phyloP scores from a whole-genome alignment of 2,888 invertebrate genomes.

The Macaria liturata region DNA sequence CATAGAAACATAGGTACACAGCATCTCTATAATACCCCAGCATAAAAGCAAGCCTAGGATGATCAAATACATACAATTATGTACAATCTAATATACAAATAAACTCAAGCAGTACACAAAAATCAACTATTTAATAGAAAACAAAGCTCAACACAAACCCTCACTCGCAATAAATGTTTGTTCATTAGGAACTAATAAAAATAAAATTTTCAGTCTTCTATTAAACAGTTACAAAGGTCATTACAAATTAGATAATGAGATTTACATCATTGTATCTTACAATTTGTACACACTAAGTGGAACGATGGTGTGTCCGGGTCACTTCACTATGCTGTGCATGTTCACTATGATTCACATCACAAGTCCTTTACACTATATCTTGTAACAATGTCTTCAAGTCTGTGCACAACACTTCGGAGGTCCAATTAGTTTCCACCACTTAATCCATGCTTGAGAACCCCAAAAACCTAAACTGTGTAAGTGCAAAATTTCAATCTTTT shows the following conservation, averaged over 20 bases:
- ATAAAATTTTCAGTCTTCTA: constrained; percentile 78
- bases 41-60: constrained; percentile 40
- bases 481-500: too few relatives aligned
- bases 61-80: constrained; percentile 43
- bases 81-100: constrained; percentile 50
- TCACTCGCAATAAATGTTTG: constrained; percentile 45
- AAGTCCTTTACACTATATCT: too few relatives aligned
- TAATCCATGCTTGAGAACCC: too few relatives aligned
- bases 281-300: constrained; percentile 62
- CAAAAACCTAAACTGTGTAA: too few relatives aligned
- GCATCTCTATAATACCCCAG: constrained; percentile 28
- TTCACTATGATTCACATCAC: background rate
- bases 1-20: too few relatives aligned
- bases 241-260: constrained; percentile 61
- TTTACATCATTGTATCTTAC: constrained; percentile 63
- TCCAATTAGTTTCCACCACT: too few relatives aligned
- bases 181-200: constrained; percentile 62
- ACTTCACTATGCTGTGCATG: constrained; percentile 8
- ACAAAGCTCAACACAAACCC: constrained; percentile 44
- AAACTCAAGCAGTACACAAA: constrained; percentile 44
- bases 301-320: constrained; percentile 3
- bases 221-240: constrained; percentile 67
- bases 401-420: background rate
- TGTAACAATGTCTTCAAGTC: background rate
- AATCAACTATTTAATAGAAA: constrained; percentile 38